Evolutionary conservation across 2,888 invertebrate species (phyloP).

Genomic region (Nomada hirtipes): DNA sequence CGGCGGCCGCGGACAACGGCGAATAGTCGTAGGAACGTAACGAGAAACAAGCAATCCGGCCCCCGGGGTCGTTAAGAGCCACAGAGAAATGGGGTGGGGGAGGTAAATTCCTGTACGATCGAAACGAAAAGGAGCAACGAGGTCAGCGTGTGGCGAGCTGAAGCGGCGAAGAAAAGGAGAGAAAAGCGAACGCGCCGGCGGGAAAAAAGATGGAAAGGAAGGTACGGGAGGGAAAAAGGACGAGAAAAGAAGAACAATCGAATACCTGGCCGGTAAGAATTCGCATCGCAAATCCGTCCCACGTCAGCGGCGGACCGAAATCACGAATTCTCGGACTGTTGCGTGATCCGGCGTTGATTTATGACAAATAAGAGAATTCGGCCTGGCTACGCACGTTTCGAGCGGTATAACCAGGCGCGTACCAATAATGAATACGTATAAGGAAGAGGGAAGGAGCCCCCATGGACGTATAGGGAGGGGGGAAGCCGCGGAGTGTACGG

Average conservation of each 20-base stretch:
- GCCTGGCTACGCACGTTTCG: conserved; percentile 75
- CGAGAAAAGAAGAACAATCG: conserved; percentile 51
- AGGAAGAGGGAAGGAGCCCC: conserved; percentile 72
- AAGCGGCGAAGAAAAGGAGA: not conserved
- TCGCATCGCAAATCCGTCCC: conserved; percentile 67
- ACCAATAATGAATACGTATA: conserved; percentile 82
- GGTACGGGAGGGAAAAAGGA: not conserved
- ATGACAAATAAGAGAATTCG: conserved; percentile 80
- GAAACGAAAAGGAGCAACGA: conserved; percentile 21
- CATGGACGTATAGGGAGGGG: conserved; percentile 28
- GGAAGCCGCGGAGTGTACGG: conserved; percentile 62
- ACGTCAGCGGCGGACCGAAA: conserved; percentile 64
- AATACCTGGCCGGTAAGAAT: conserved; percentile 61
- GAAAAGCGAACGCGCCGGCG: not conserved
- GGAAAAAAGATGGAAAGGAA: not conserved
- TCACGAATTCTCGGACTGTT: conserved; percentile 72
- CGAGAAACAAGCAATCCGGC: not conserved
- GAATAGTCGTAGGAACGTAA: not conserved
- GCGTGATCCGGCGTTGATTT: conserved; percentile 77
- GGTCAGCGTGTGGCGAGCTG: not conserved
- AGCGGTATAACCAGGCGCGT: conserved; percentile 78
- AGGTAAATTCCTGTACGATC: conserved; percentile 28
- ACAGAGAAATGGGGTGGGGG: not conserved
- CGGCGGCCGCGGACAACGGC: not conserved
- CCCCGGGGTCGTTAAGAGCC: not conserved